These are phyloP conservation scores for Pandemis corylana DNA, from an alignment of 2,888 invertebrate species.

Conservation along the genomic window DNA sequence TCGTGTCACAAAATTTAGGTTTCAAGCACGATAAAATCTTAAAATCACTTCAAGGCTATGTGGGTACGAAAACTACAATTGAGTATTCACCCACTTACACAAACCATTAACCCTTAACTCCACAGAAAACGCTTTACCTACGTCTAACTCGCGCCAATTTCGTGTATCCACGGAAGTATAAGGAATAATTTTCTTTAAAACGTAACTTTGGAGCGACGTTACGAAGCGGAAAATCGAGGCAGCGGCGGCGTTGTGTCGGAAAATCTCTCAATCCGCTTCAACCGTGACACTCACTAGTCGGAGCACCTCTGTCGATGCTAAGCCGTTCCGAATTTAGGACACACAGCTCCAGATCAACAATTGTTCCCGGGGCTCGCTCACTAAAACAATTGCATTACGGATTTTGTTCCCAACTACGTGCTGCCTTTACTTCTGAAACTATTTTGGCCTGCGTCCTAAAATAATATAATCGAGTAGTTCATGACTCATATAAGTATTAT, in stretches of 20 bases:
- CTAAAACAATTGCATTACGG: slow-evolving; percentile 15
- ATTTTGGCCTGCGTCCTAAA: too few relatives aligned
- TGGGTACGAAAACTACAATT: background rate
- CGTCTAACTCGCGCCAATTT: slow-evolving; percentile 4
- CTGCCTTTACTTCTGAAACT: background rate
- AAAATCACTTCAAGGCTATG: too few relatives aligned
- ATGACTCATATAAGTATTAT: too few relatives aligned
- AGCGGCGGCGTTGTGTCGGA: slow-evolving; percentile 59
- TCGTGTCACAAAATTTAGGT: too few relatives aligned
- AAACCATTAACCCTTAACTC: background rate
- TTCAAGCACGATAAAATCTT: too few relatives aligned
- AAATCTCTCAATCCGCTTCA: slow-evolving; percentile 66
- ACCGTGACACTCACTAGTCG: slow-evolving; percentile 59
- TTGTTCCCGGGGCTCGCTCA: slow-evolving; percentile 44
- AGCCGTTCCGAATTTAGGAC: slow-evolving; percentile 61
- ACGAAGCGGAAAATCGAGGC: slow-evolving; percentile 57
- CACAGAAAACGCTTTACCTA: background rate
- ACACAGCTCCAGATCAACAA: slow-evolving; percentile 53
- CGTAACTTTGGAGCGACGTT: slow-evolving; percentile 56
- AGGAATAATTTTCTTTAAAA: slow-evolving; percentile 45
- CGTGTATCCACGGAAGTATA: slow-evolving; percentile 6
- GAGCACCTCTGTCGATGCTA: slow-evolving; percentile 60
- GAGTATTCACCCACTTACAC: background rate
- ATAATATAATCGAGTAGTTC: too few relatives aligned
- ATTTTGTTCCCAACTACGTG: slow-evolving; percentile 8